Base-by-base conservation (phyloP, 2,113 vertebrate genomes). In the Lagopus leucura region DNA sequence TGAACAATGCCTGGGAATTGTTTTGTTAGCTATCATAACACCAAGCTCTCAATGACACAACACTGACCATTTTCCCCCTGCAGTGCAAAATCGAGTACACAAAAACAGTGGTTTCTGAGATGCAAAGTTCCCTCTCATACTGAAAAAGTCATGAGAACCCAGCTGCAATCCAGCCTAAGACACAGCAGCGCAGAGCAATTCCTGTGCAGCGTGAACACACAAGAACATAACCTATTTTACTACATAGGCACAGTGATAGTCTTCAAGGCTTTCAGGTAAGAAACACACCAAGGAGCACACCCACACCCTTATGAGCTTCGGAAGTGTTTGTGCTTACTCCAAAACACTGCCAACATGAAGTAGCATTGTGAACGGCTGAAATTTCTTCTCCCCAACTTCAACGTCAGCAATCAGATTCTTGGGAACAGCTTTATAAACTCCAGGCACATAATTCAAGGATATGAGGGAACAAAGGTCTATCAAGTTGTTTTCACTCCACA, bases 1-100 rank as follows among this genome's bases (percentile, higher is more conserved):
- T 92, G 82, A 76, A 74, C 72, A 47, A 86, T n/a, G 57, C 57
- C 67, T 43, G 69, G 79, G 52, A 90, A 90, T 79, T 77, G 72
- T 40, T 74, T 60, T 52, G 25, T 43, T 88, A 60, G 91, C 76
- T 38, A 69, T 43, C 25, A 13, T 40, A 81, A 48, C 52, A 82
- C 65, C 63, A 86, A 81, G 45, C 10, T 64, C 69, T 78, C 91
- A 11, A 19, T 21, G 54, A 78, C 38, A 58, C 61, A 91, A 61
- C 25, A 19, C 12, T 24, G 13, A 34, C 40, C 71, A 80, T 52
- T 77, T 63, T 64, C 57, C 38, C 61, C 61, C 27, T 25, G 24
- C 8, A 50, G 11, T 17, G 47, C 36, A 38, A 12, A 61, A 34
- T 7, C 2, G 12, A 38, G 15, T 0, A 3, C 16, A 91, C 71